These are phyloP conservation scores for Meda fulgida DNA, from an alignment of 2,797 vertebrate genomes.

Conservation along the genomic window DNA sequence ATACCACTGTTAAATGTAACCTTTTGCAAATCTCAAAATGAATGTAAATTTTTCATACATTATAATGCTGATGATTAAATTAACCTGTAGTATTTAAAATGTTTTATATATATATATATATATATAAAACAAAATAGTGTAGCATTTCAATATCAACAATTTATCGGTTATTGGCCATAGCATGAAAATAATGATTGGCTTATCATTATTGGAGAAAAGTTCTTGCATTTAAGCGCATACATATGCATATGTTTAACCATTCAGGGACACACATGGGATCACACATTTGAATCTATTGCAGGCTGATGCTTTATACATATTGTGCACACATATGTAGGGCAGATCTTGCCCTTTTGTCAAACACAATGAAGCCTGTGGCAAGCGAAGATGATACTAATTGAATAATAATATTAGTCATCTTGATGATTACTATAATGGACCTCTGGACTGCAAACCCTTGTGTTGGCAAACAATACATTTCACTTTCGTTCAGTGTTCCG, in stretches of 20 bases:
- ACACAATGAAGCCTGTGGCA: conserved; percentile 47
- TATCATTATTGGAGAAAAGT: neutral
- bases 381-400: conserved; percentile 61
- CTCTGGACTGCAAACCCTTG: conserved; percentile 61
- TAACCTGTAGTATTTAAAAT: neutral
- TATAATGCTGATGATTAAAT: neutral
- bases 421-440: conserved; percentile 60
- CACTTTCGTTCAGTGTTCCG: conserved; percentile 63
- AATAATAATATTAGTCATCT: conserved; percentile 63
- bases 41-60: neutral
- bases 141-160: neutral
- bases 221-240: neutral
- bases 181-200: neutral
- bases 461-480: conserved; percentile 61
- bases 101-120: too few species aligned
- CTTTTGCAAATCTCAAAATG: neutral
- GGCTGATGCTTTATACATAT: conserved; percentile 21
- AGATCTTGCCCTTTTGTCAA: conserved; percentile 43
- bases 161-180: neutral
- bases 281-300: conserved; percentile 20
- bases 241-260: conserved; percentile 20
- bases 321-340: conserved; percentile 11
- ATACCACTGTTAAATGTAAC: neutral
- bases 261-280: neutral
- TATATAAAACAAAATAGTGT: neutral